Percentiles rank a stretch among this genome's conserved stretches.
Evolutionary conservation across 2,888 invertebrate species (phyloP).

Genomic region (Athalia rosae): DNA sequence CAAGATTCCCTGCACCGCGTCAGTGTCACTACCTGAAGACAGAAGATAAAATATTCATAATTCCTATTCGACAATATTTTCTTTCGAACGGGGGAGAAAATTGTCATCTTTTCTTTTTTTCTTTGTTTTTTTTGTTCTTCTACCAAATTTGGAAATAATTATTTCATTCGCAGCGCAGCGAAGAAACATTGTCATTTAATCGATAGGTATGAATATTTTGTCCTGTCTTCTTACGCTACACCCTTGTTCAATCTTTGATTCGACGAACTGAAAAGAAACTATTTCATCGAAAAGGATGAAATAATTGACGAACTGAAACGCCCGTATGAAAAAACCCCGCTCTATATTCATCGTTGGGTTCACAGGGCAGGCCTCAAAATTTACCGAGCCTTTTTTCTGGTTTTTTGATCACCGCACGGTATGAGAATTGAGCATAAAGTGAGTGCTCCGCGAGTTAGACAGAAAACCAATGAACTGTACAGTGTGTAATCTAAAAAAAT

Average conservation of each 20-base stretch:
- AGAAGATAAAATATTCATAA: conserved; percentile 56
- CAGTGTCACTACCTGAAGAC: conserved; percentile 61
- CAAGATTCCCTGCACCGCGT: conserved; percentile 65
- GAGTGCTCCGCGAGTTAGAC: neutral
- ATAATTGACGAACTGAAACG: too few species aligned
- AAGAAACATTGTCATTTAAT: conserved; percentile 57
- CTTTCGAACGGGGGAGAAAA: conserved; percentile 37
- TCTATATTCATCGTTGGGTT: too few species aligned
- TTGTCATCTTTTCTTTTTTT: conserved; percentile 19
- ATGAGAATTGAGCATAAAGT: neutral
- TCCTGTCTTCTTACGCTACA: conserved; percentile 48
- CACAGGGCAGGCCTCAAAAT: neutral
- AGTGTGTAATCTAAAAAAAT: neutral
- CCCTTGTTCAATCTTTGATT: neutral
- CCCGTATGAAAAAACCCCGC: too few species aligned
- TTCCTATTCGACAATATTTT: conserved; percentile 56
- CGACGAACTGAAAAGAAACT: neutral
- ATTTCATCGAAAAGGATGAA: neutral
- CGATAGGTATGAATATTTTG: conserved; percentile 51
- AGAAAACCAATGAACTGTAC: conserved; percentile 2
- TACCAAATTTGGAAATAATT: conserved; percentile 43
- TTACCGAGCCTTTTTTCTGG: neutral
- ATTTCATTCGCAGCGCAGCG: conserved; percentile 48
- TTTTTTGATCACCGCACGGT: neutral
- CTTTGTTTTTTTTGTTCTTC: too few species aligned